Percentiles rank a stretch among this genome's conserved stretches.
Conservation (phyloP, 2,888 invertebrate genomes). For the Acanthosepion esculentum region DNA sequence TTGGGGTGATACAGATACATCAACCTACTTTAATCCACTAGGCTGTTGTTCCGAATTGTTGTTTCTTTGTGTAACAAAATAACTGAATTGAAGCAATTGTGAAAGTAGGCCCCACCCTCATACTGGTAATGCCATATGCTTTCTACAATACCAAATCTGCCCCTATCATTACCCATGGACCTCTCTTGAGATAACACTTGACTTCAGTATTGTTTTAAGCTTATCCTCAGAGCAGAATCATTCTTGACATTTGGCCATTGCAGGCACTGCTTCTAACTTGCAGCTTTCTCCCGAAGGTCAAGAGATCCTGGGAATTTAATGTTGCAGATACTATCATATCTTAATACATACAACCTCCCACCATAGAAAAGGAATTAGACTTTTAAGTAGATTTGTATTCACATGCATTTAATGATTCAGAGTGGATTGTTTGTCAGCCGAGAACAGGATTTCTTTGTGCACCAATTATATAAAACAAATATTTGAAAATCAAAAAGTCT, state of each 20-base stretch:
- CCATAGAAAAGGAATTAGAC: neutral
- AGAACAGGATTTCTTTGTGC: too few species aligned
- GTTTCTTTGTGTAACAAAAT: neutral
- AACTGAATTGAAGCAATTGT: neutral
- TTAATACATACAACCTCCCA: neutral
- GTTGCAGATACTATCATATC: neutral
- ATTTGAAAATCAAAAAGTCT: too few species aligned
- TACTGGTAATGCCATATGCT: neutral
- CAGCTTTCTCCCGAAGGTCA: neutral
- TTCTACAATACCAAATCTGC: neutral
- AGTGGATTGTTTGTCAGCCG: neutral
- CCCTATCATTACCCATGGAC: neutral
- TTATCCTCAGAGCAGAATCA: neutral
- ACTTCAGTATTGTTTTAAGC: neutral
- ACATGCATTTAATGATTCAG: neutral
- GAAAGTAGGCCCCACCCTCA: neutral
- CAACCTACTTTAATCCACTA: too few species aligned
- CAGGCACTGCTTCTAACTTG: neutral
- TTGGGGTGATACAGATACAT: too few species aligned
- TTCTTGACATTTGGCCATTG: constrained; percentile 15
- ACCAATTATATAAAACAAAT: too few species aligned
- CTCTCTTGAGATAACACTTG: constrained; percentile 13
- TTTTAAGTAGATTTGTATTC: neutral
- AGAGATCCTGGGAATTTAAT: neutral
- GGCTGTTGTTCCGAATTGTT: neutral